Base-by-base conservation (phyloP, 2,888 invertebrate species). In the Odontothrips loti region DNA sequence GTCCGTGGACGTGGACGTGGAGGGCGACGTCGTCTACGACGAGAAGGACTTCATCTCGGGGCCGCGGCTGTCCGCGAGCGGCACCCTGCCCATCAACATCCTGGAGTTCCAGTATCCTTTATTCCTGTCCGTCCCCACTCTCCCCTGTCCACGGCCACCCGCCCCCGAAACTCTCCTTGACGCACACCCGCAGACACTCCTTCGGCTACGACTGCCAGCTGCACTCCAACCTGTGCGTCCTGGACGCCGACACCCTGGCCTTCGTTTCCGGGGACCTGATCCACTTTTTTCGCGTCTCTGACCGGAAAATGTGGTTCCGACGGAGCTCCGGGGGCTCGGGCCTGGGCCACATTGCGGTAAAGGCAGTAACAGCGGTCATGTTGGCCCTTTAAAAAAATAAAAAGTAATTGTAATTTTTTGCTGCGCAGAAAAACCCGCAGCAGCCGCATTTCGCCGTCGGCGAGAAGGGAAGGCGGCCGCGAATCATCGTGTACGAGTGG, bases 121-220 rank as follows among this genome's bases (percentile, higher is more conserved):
- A 43, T 43, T 6, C 34, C 34, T 43, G 27, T 27, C 27, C 17
- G 58, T 17, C 58, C 34, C 34, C 6, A 2, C 34, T 6, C 34
- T 6, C 34, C 34, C 34, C 34, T 6, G n/a, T n/a, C n/a, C n/a
- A n/a, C n/a, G n/a, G n/a, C 34, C 34, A 2, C 34, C 34, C 34
- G 3, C 6, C 34, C 6, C 34, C 34, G 3, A 6, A 43, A 43
- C 34, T 2, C 15, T 20, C 58, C 58, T 58, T 58, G 20, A 58
- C 34, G 2, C 34, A 6, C 34, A 43, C 0, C 15, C 58, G 78
- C 83, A 96, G 96, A 86, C 90, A 94, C 88, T 96, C 96, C 0
- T 96, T 93, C 86, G 96, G 96, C 12, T 97, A 96, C 86, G 93
- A 96, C 86, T 95, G 95, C 86, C 91, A 90, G 84, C 93, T 92